Conservation (phyloP, 2,113 vertebrate species). For the Chloropsis cyanopogon region DNA sequence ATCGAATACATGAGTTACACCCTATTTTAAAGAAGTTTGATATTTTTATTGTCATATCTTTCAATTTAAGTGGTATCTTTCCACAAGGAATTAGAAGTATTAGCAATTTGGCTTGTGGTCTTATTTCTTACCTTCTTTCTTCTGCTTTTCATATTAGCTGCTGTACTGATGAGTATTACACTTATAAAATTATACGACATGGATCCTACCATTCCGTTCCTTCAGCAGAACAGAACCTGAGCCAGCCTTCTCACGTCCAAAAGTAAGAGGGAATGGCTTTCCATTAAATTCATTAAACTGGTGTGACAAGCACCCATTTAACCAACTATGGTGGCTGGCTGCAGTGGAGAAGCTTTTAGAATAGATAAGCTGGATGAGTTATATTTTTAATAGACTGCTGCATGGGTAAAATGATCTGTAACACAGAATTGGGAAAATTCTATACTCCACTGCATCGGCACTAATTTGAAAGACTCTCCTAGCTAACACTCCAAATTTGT, state of each 20-base stretch:
- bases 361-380: slow-evolving; percentile 39
- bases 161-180: slow-evolving; percentile 28
- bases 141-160: slow-evolving; percentile 25
- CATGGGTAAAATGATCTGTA: background rate
- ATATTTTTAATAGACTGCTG: background rate
- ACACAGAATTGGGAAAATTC: background rate
- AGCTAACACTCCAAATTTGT: background rate
- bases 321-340: slow-evolving; percentile 30
- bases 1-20: background rate
- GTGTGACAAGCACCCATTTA: slow-evolving; percentile 53
- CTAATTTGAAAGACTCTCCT: background rate
- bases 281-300: slow-evolving; percentile 58
- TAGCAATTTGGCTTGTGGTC: background rate
- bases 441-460: background rate
- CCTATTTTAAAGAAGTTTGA: background rate
- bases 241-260: slow-evolving; percentile 46
- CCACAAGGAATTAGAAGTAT: slow-evolving; percentile 3
- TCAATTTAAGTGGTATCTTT: slow-evolving; percentile 24
- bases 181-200: slow-evolving; percentile 43
- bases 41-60: background rate
- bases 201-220: background rate
- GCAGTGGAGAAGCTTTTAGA: slow-evolving; percentile 41
- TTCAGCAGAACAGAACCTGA: slow-evolving; percentile 19
- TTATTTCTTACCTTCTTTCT: background rate
- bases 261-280: slow-evolving; percentile 55